These are phyloP conservation scores for Brachynemurus nebulosus DNA, from an alignment of 2,888 invertebrate species.

Conservation along the genomic window DNA sequence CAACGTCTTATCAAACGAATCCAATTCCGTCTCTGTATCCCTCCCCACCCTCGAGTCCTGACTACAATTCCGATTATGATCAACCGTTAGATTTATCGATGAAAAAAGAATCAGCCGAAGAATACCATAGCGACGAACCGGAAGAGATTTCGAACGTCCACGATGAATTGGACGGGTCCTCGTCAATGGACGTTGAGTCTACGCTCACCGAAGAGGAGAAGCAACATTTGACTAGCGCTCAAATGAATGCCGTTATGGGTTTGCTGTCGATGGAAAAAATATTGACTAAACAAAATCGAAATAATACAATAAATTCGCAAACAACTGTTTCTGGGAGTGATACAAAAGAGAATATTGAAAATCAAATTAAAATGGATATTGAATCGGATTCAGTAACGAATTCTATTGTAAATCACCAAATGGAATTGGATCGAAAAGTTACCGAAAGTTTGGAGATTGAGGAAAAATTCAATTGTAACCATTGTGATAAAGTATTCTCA, in stretches of 20 bases:
- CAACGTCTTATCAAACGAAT: slow-evolving; percentile 11
- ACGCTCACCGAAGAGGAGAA: slow-evolving; percentile 46
- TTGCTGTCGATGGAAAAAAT: slow-evolving; percentile 46
- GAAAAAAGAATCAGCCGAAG: slow-evolving; percentile 48
- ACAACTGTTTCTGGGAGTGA: slow-evolving; percentile 12
- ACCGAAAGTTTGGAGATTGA: slow-evolving; percentile 38
- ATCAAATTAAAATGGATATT: slow-evolving; percentile 12
- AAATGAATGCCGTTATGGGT: slow-evolving; percentile 21
- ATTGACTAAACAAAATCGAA: slow-evolving; percentile 35
- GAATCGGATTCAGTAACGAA: slow-evolving; percentile 25
- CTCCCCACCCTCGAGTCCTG: slow-evolving; percentile 16
- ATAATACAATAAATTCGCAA: slow-evolving; percentile 20
- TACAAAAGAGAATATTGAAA: slow-evolving; percentile 14
- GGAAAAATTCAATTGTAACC: slow-evolving; percentile 85
- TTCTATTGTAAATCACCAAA: too few relatives aligned
- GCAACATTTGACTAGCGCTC: slow-evolving; percentile 15
- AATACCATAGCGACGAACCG: too few relatives aligned
- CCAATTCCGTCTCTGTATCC: slow-evolving; percentile 10
- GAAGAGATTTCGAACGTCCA: too few relatives aligned
- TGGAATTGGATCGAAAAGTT: too few relatives aligned
- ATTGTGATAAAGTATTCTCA: slow-evolving; percentile 97
- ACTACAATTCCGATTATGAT: slow-evolving; percentile 31
- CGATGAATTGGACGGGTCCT: slow-evolving; percentile 32
- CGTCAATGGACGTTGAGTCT: slow-evolving; percentile 39
- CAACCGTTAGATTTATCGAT: slow-evolving; percentile 87